Evolutionary conservation across 2,113 vertebrate genomes (phyloP), one percentile per base, ranked within the genome.

Genomic region (Synchiropus splendidus): DNA sequence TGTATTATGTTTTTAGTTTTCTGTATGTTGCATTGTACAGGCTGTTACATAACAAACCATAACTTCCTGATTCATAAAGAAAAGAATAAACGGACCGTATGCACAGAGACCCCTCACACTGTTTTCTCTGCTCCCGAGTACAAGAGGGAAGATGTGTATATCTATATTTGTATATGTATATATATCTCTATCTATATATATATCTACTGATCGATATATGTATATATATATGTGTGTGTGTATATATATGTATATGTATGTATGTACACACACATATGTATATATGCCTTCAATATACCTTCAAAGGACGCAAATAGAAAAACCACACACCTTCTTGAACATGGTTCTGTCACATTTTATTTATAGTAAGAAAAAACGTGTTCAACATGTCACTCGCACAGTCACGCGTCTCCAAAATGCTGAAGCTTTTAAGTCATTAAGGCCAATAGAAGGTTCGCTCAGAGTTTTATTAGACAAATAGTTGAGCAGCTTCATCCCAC

Each of bases 21-120:
- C 50, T 67, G 66, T 79, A 71, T 64, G 67, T 83, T 70, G 71
- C 69, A 30, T 85, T 86, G 83, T 86, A 85, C 80, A 85, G 83
- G 80, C 80, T 85, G 79, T 87, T 85, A 83, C 78, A 82, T 82
- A 83, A 83, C 76, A 85, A 75, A 77, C 79, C 75, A 79, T 83
- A 85, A 78, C 83, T 81, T 85, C 73, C 74, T 78, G 74, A 78
- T 86, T 87, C 85, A 70, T 85, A 72, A 73, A 77, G 77, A 73
- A 48, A 43, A 67, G 59, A 71, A 75, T 72, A 72, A 75, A 82
- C 54, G 70, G 70, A 83, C 70, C 61, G 54, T 81, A 80, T 80
- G 68, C 75, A 79, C 75, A 78, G 54, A 69, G 44, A 27, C 21
- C 4, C 21, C 8, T 27, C n/a, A n/a, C n/a, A n/a, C n/a, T n/a